phyloP scores from a whole-genome alignment of 2,113 vertebrate genomes.

The Hippopotamus amphibius region DNA sequence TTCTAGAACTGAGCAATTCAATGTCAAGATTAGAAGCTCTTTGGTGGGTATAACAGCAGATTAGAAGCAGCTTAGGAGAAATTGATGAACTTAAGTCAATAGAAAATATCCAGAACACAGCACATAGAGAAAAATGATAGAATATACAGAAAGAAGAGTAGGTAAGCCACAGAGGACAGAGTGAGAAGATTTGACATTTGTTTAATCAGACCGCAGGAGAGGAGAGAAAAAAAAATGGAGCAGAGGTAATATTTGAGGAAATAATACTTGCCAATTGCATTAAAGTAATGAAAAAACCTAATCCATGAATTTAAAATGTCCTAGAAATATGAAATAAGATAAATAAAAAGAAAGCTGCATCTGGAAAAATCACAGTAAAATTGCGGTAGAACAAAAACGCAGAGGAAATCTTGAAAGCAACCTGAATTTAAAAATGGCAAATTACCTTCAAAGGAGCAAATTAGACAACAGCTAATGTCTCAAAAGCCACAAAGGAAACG shows the following conservation, averaged over 20 bases:
- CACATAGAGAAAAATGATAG: neutral
- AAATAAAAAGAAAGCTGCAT: neutral
- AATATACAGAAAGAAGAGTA: neutral
- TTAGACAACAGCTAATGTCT: neutral
- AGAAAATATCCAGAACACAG: neutral
- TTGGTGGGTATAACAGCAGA: neutral
- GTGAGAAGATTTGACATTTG: neutral
- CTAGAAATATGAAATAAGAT: neutral
- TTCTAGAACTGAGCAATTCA: neutral
- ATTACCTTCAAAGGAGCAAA: neutral
- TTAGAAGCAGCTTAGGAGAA: neutral
- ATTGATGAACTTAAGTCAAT: neutral
- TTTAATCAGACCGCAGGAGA: neutral
- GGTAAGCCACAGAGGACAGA: neutral
- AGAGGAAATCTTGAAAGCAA: neutral
- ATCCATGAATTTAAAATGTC: neutral
- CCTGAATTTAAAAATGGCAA: neutral
- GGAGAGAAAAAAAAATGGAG: neutral
- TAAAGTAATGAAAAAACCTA: neutral
- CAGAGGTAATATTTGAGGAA: neutral
- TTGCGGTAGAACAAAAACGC: neutral
- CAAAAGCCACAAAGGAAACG: neutral
- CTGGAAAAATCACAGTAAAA: neutral
- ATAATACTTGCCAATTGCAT: neutral
- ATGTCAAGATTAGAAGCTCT: neutral